phyloP scores from a whole-genome alignment of 2,797 vertebrate species.

The Ibycter americanus region DNA sequence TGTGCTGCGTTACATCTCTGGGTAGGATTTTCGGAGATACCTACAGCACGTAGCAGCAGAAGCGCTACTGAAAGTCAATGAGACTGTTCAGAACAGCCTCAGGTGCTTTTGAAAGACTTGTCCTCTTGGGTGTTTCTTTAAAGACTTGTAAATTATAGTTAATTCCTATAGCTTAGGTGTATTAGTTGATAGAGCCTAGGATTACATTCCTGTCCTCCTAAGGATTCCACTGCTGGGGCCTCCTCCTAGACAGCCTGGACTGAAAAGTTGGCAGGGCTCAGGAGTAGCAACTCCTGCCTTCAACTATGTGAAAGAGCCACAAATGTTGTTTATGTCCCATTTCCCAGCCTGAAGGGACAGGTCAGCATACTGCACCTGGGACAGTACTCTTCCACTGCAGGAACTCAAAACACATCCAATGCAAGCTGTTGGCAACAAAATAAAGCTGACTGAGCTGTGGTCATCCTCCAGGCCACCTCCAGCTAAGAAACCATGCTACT shows the following conservation, averaged over 20 bases:
- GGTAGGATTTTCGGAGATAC: not conserved
- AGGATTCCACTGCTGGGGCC: not conserved
- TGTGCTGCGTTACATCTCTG: rapidly evolving
- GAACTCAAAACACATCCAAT: not conserved
- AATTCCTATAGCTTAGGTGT: not conserved
- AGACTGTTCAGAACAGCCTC: slow-evolving; percentile 7
- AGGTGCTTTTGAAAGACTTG: not conserved
- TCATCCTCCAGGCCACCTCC: not conserved
- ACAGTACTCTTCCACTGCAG: not conserved
- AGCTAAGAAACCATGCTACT: not conserved
- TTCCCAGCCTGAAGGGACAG: not conserved
- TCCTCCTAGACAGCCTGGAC: not conserved
- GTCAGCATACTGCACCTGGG: not conserved
- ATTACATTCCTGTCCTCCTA: not conserved
- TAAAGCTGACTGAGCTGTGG: not conserved
- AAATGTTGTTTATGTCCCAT: rapidly evolving
- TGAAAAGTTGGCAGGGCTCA: not conserved
- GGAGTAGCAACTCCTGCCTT: not conserved
- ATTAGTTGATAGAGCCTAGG: not conserved
- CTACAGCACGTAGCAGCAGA: not conserved
- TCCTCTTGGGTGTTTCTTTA: not conserved
- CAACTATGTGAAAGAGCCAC: rapidly evolving
- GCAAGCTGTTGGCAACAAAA: not conserved
- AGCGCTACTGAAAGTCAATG: not conserved
- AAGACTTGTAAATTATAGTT: slow-evolving; percentile 31